phyloP scores from a whole-genome alignment of 2,888 invertebrate genomes.

The Ormyrus labotus region DNA sequence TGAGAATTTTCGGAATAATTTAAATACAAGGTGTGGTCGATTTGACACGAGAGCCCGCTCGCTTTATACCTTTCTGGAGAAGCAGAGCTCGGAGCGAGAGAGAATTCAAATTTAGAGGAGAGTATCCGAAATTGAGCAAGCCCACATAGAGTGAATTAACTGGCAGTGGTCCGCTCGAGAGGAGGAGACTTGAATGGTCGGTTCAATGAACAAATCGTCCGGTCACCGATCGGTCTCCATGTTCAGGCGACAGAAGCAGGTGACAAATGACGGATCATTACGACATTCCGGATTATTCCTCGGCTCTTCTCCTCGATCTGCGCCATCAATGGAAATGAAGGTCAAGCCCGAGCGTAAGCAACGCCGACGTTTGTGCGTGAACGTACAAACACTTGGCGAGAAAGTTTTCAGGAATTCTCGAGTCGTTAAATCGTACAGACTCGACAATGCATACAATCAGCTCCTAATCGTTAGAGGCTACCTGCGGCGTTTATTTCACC shows the following conservation, averaged over 20 bases:
- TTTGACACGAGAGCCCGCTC: constrained; percentile 24
- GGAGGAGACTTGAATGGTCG: neutral
- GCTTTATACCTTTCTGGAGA: constrained; percentile 30
- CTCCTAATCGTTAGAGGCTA: too few relatives aligned
- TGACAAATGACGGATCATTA: constrained; percentile 52
- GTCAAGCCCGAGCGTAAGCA: neutral
- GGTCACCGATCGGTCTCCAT: neutral
- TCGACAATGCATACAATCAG: too few relatives aligned
- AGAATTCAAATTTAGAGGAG: neutral
- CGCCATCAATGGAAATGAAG: constrained; percentile 36
- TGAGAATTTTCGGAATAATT: constrained; percentile 55
- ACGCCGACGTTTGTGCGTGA: neutral
- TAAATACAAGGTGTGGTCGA: constrained; percentile 53
- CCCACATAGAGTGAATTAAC: constrained; percentile 3
- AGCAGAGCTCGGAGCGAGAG: neutral
- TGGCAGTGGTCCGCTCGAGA: neutral
- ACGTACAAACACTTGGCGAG: neutral
- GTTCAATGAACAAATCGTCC: neutral
- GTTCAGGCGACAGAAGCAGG: constrained; percentile 30
- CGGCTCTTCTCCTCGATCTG: neutral
- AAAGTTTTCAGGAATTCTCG: constrained; percentile 32
- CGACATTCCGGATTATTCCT: constrained; percentile 2
- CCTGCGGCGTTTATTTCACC: too few relatives aligned
- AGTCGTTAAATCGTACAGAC: neutral
- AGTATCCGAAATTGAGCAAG: constrained; percentile 37